A percentile compares a stretch with the other conserved stretches of the same genome.
phyloP scores from a whole-genome alignment of 1,140 invertebrate species.

The Drosophila gunungcola region DNA sequence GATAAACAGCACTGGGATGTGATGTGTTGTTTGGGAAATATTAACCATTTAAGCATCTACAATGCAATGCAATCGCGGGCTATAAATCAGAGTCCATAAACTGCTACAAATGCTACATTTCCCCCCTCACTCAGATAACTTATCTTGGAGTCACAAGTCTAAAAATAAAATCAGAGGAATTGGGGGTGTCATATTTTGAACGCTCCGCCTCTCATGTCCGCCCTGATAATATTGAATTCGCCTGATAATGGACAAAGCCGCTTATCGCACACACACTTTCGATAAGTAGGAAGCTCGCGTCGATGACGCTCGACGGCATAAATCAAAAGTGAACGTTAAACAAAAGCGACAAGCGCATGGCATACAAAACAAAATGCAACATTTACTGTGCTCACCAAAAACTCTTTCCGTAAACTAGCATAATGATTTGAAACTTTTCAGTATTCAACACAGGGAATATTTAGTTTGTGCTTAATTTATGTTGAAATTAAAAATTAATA shows the following conservation, averaged over 20 bases:
- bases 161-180: constrained; percentile 50
- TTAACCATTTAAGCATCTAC: constrained; percentile 54
- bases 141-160: constrained; percentile 28
- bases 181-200: constrained; percentile 22
- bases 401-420: background rate
- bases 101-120: constrained; percentile 24
- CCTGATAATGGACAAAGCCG: constrained; percentile 55
- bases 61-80: constrained; percentile 58
- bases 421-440: background rate
- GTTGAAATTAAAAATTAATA: background rate
- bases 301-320: constrained; percentile 35
- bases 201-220: constrained; percentile 18
- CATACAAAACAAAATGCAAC: constrained; percentile 15
- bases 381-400: background rate
- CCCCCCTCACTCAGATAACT: background rate
- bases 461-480: background rate
- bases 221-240: constrained; percentile 64
- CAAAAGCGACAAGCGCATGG: constrained; percentile 27
- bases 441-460: background rate
- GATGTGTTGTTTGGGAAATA: constrained; percentile 13
- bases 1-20: background rate
- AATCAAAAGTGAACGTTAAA: constrained; percentile 47
- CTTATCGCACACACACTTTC: constrained; percentile 45
- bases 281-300: constrained; percentile 32
- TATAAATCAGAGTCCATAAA: constrained; percentile 71